Evolutionary conservation across 2,113 vertebrate species (phyloP).

Genomic region (Oreochromis tanganicae): DNA sequence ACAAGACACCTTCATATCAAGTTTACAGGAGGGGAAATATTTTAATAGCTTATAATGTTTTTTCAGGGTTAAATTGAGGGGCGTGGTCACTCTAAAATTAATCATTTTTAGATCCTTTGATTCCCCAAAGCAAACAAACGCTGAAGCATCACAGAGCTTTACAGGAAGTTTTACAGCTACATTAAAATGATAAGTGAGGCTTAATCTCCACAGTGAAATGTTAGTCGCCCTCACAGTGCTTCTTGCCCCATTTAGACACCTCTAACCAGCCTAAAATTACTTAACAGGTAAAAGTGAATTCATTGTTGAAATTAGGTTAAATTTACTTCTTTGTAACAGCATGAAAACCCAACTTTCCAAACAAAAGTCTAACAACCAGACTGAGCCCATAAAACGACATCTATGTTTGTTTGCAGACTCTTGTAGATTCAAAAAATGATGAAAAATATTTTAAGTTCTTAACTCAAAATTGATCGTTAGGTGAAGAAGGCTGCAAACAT

Average conservation of each 20-base stretch:
- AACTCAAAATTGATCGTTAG: neutral
- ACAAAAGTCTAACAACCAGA: neutral
- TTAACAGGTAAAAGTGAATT: neutral
- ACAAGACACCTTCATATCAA: neutral
- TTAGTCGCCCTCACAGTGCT: fast-evolving
- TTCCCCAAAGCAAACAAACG: neutral
- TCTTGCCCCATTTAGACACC: fast-evolving
- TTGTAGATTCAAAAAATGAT: neutral
- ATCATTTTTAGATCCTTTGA: neutral
- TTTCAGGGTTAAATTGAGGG: neutral
- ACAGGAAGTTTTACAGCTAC: neutral
- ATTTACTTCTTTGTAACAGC: neutral
- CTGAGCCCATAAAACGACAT: neutral
- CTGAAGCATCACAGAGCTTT: neutral
- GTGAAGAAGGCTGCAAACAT: neutral
- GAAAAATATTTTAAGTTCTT: neutral
- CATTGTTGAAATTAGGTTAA: neutral
- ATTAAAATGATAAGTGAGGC: neutral
- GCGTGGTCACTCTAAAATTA: neutral
- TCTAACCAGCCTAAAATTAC: neutral
- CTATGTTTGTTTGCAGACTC: neutral
- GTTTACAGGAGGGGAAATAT: neutral
- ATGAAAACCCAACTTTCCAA: neutral
- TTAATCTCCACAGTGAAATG: neutral
- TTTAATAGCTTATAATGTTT: neutral